These are phyloP conservation scores for Cariama cristata DNA, from an alignment of 2,113 vertebrate genomes.

Conservation along the genomic window DNA sequence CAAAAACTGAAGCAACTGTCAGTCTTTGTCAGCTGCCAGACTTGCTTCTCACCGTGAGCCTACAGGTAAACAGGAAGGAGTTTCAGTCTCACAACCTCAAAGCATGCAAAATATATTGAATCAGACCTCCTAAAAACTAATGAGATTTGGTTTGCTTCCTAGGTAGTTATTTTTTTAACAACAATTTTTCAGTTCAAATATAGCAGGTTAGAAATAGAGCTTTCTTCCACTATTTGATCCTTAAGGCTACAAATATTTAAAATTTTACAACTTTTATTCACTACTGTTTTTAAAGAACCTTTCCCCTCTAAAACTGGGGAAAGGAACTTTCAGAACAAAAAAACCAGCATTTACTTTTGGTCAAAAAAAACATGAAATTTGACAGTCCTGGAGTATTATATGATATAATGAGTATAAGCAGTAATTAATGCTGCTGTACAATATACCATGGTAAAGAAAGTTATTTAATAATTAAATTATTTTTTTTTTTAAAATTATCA, in stretches of 20 bases:
- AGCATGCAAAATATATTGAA: not conserved
- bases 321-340: not conserved
- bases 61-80: conserved; percentile 41
- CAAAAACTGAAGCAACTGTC: conserved; percentile 6
- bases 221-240: not conserved
- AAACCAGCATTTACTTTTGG: not conserved
- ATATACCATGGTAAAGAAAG: not conserved
- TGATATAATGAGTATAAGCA: not conserved
- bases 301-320: not conserved
- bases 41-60: not conserved
- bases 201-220: not conserved
- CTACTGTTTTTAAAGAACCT: not conserved
- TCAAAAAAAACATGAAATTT: not conserved
- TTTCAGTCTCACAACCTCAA: conserved; percentile 4
- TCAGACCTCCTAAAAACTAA: not conserved
- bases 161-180: not conserved
- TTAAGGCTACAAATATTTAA: not conserved
- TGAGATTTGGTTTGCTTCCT: not conserved
- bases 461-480: not conserved
- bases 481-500: not conserved
- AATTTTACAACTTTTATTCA: not conserved
- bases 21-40: not conserved
- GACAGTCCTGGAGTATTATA: not conserved
- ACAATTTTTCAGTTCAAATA: not conserved
- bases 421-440: not conserved